Evolutionary conservation across 2,797 vertebrate genomes (phyloP).

Genomic region (Mallotus villosus): DNA sequence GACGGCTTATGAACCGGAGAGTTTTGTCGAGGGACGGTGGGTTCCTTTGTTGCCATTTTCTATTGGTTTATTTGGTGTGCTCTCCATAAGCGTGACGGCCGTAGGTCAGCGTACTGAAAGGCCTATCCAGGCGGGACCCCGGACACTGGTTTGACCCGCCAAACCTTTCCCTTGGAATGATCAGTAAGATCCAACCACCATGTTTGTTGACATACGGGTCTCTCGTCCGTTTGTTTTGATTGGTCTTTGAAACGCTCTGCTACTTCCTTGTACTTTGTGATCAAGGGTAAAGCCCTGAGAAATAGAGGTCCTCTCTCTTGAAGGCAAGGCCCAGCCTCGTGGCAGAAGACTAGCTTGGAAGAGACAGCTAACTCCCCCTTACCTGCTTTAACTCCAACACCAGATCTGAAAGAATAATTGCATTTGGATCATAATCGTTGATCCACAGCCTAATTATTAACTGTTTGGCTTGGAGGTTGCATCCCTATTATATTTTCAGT

Average conservation of each 20-base stretch:
- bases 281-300: slow-evolving; percentile 31
- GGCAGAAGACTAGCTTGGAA: slow-evolving; percentile 5
- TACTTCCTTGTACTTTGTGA: slow-evolving; percentile 29
- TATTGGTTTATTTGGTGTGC: slow-evolving; percentile 66
- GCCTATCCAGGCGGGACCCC: slow-evolving; percentile 42
- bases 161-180: slow-evolving; percentile 32
- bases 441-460: neutral
- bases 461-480: neutral
- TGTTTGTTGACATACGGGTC: slow-evolving; percentile 61
- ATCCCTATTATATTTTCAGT: neutral
- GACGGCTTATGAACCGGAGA: slow-evolving; percentile 46
- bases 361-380: slow-evolving; percentile 7
- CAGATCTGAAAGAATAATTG: no score
- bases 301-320: slow-evolving; percentile 4
- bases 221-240: slow-evolving; percentile 55
- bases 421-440: no score
- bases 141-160: slow-evolving; percentile 47
- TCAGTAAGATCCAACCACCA: slow-evolving; percentile 19
- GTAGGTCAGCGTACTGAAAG: slow-evolving; percentile 48
- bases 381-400: slow-evolving; percentile 1
- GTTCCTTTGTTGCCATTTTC: slow-evolving; percentile 45
- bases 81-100: slow-evolving; percentile 53
- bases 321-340: neutral
- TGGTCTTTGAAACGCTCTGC: slow-evolving; percentile 42
- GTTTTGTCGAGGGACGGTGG: slow-evolving; percentile 24